Base-by-base conservation (phyloP, 2,888 invertebrate species). In the Bimastos eiseni region DNA sequence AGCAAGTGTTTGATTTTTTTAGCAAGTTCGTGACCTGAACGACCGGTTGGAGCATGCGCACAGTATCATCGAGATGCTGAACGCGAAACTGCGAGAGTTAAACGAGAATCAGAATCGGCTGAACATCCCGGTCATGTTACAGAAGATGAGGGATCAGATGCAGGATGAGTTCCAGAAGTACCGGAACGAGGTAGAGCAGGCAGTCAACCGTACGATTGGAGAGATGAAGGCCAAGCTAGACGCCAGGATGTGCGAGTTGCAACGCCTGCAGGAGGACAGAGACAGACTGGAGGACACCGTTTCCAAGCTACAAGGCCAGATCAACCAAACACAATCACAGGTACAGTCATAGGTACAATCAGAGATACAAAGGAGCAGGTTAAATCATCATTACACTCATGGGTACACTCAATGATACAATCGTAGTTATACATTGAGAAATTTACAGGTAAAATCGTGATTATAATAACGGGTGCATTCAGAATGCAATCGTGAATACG, bases 161-260 rank as follows among this genome's bases (percentile, higher is more conserved):
- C 34, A 89, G 41, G 91, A 37, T 24, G 91, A 89, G 44, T 44
- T 91, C 83, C 70, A 34, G 86, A 86, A 86, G 86, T 90, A 91
- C 89, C 44, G 34, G 5, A 2, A 90, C 88, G 92, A 92, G 38
- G 91, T 91, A 30, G 92, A 92, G 86, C 89, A 37, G 24, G 90
- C 91, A 5, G 84, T 92, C 83, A 90, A 86, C 86, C 88, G 90
- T 49, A 90, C 90, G 86, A 91, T 92, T 30, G 83, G 41, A n/a
- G 90, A 88, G 38, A 90, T 92, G 89, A 90, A 84, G 37, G 34
- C 38, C 8, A 90, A 91, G 91, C 90, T 92, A n/a, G 92, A 92
- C 34, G 89, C 91, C 49, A 90, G 92, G 8, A 88, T 89, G 11
- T 33, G 83, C 55, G 91, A 91, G 49, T 91, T 90, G 83, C 91